phyloP scores from a whole-genome alignment of 2,797 vertebrate genomes.

The Graptemys geographica region DNA sequence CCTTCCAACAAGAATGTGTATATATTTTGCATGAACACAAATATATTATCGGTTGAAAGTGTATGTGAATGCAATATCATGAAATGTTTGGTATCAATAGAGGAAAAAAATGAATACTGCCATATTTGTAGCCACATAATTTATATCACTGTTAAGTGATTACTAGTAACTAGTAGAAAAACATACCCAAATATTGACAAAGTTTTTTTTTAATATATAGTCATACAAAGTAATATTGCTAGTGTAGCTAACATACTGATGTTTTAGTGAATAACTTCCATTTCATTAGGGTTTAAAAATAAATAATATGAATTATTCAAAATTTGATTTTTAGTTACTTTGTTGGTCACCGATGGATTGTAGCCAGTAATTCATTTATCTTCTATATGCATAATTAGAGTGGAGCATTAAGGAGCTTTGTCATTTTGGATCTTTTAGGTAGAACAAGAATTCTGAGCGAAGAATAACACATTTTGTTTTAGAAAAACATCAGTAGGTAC shows the following conservation, averaged over 20 bases:
- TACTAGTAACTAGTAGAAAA: not conserved
- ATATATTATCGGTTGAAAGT: not conserved
- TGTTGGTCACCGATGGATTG: not conserved
- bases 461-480: constrained; percentile 46
- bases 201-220: not conserved
- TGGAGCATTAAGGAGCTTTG: not conserved
- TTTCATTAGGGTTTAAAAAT: not conserved
- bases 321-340: not conserved
- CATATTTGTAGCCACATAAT: not conserved
- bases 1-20: not conserved
- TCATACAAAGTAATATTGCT: not conserved
- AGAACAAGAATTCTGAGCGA: not conserved
- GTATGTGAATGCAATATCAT: not conserved
- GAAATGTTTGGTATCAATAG: not conserved
- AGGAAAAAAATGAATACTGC: not conserved
- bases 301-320: not conserved
- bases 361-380: not conserved
- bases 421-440: not conserved
- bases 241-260: not conserved
- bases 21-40: not conserved
- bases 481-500: constrained; percentile 30
- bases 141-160: not conserved
- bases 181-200: constrained; percentile 1
- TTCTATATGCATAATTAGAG: not conserved
- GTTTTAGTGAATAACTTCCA: not conserved